Base-by-base conservation (phyloP, 2,113 vertebrate genomes). In the Pseudopodoces humilis region DNA sequence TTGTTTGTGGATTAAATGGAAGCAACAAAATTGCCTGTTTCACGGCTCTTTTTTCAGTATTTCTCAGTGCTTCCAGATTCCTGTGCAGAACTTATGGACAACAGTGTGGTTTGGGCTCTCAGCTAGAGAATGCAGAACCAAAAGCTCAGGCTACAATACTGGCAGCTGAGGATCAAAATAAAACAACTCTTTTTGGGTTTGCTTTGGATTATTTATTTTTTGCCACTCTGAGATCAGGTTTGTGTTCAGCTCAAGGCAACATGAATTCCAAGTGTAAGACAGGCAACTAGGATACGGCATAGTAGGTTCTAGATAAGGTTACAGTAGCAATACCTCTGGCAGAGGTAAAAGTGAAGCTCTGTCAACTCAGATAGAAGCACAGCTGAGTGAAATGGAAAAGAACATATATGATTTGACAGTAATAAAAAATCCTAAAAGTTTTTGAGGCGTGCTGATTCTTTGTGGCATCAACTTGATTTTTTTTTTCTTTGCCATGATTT, bases 341-440 rank as follows among this genome's bases (percentile, higher is more conserved):
- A 90, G 43, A 86, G 88, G 43, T 53, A 75, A 14, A 90, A 53
- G 43, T 43, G 87, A 86, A 88, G 70, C 43, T 94, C 56, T 95
- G 81, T 87, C 84, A 95, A 44, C 89, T 91, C 31, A n/a, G 62
- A 77, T 64, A 81, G 69, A 87, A 81, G 64, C 8, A 88, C 49
- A 90, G 88, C 50, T 30, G 63, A 90, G 49, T 76, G 82, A 94
- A 92, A 88, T 27, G 47, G 53, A 65, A 56, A 83, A 86, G 62
- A 85, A 53, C 25, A 39, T 72, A 81, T 79, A 39, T 85, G 82
- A 95, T 60, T 90, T 91, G 91, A 92, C 92, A 92, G 84, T 84
- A 37, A 39, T 35, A 72, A 91, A 91, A 82, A 83, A 68, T 91
- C 44, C 50, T 82, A 13, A 43, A 84, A 41, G 39, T 85, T 85